These are phyloP conservation scores for Artibeus jamaicensis DNA, from an alignment of 2,797 vertebrate species.

Conservation along the genomic window DNA sequence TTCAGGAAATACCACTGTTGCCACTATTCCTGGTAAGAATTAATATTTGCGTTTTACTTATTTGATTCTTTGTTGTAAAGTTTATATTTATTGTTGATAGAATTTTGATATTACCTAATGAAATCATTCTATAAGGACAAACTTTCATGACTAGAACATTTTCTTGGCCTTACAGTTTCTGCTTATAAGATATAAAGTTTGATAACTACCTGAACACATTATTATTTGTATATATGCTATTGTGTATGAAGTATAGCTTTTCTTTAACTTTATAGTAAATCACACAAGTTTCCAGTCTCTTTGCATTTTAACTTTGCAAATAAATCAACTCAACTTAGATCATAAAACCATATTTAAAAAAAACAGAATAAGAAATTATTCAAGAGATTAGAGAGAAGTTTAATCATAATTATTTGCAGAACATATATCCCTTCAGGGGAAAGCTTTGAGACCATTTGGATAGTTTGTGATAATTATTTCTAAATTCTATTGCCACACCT, in stretches of 20 bases:
- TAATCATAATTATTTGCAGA: not conserved
- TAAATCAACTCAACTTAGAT: not conserved
- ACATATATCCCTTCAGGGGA: not conserved
- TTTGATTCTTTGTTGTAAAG: not conserved
- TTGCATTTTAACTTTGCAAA: not conserved
- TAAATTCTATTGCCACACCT: not conserved
- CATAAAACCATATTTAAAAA: not conserved
- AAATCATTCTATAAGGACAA: not conserved
- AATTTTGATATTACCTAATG: not conserved
- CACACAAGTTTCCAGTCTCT: not conserved
- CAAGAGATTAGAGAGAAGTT: not conserved
- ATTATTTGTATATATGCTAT: not conserved
- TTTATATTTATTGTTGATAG: not conserved
- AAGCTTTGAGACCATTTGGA: not conserved
- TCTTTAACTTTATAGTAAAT: not conserved
- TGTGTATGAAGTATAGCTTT: not conserved
- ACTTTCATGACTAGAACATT: not conserved
- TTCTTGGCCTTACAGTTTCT: not conserved
- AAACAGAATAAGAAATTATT: not conserved
- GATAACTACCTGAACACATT: not conserved
- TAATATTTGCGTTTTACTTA: slow-evolving; percentile 26
- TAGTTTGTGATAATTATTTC: not conserved
- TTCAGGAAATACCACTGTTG: fast-evolving
- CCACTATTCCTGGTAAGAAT: not conserved
- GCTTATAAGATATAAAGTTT: not conserved